phyloP scores from a whole-genome alignment of 2,888 invertebrate genomes.

The Tuta absoluta region DNA sequence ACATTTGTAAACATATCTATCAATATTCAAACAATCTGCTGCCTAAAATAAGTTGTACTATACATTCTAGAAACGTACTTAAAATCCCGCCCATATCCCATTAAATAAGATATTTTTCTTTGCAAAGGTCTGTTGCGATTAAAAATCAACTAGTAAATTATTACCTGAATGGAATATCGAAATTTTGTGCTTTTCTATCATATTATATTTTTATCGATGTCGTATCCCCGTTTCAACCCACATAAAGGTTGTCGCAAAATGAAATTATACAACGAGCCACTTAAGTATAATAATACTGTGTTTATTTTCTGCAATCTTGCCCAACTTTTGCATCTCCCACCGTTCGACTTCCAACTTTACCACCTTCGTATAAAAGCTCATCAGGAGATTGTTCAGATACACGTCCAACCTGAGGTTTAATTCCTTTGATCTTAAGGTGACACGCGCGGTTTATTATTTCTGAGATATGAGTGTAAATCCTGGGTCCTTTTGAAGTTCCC shows the following conservation, averaged over 20 bases:
- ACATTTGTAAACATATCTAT: not conserved
- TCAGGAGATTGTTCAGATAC: not conserved
- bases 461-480: constrained; percentile 47
- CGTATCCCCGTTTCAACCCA: constrained; percentile 20
- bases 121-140: too few species aligned
- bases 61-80: too few species aligned
- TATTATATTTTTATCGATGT: not conserved
- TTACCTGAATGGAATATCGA: too few species aligned
- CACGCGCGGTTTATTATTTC: constrained; percentile 54
- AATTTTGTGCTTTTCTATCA: not conserved
- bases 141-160: too few species aligned
- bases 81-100: too few species aligned
- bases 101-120: too few species aligned
- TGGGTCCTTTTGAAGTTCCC: not conserved
- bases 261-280: constrained; percentile 52
- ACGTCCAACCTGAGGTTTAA: constrained; percentile 40
- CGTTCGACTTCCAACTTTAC: constrained; percentile 27
- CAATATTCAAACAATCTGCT: not conserved
- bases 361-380: not conserved
- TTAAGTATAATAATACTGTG: constrained; percentile 52
- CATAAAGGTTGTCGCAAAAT: constrained; percentile 50
- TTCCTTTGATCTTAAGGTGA: constrained; percentile 55
- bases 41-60: too few species aligned
- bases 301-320: constrained; percentile 46
- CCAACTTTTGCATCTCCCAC: constrained; percentile 45